phyloP scores from a whole-genome alignment of 2,113 vertebrate species.

The Columba livia region DNA sequence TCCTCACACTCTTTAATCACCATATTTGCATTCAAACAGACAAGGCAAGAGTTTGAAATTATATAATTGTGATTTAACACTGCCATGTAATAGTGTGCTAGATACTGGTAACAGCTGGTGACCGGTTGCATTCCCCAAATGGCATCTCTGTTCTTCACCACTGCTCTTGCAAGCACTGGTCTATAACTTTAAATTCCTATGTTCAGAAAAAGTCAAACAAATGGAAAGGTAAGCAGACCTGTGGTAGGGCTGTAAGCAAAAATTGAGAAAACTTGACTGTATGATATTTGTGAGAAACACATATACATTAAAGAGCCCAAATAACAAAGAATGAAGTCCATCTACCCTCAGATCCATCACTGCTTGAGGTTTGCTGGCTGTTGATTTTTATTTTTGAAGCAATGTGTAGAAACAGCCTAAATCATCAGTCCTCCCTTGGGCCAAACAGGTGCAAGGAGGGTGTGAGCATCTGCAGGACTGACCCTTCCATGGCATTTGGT shows the following conservation, averaged over 20 bases:
- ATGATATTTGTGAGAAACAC: not conserved
- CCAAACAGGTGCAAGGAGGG: not conserved
- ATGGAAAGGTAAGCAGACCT: not conserved
- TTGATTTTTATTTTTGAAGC: not conserved
- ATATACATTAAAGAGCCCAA: not conserved
- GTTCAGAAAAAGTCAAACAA: not conserved
- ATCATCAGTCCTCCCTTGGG: not conserved
- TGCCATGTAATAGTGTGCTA: not conserved
- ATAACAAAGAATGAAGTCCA: not conserved
- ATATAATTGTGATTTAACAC: not conserved
- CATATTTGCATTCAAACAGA: not conserved
- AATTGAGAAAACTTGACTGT: not conserved
- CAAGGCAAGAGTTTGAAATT: not conserved
- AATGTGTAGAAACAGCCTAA: not conserved
- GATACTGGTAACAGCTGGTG: not conserved
- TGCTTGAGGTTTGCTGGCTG: not conserved
- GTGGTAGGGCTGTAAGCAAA: not conserved
- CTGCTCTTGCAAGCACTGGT: not conserved
- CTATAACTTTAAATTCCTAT: not conserved
- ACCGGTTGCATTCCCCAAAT: not conserved
- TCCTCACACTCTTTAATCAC: not conserved
- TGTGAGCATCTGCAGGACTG: not conserved
- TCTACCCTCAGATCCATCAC: not conserved
- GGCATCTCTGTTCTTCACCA: not conserved
- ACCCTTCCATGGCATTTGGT: not conserved